Conservation (phyloP, 2,113 vertebrate genomes). For the Sander vitreus region DNA sequence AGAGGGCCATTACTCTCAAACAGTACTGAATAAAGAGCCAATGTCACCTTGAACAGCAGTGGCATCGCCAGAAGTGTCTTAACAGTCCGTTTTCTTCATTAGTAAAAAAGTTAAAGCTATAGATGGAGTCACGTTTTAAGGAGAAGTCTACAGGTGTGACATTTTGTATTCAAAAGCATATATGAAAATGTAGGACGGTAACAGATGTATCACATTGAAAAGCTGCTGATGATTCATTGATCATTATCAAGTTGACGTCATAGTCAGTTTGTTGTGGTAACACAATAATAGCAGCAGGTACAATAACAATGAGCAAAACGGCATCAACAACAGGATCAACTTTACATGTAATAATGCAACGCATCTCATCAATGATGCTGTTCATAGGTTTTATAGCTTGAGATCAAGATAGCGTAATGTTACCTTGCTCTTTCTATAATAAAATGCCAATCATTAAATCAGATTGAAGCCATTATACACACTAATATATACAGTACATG, state of each 20-base stretch:
- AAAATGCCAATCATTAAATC: conserved; percentile 4
- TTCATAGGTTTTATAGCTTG: background rate
- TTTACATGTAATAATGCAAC: background rate
- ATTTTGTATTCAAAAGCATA: background rate
- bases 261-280: background rate
- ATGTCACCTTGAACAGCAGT: conserved; percentile 73
- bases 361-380: background rate
- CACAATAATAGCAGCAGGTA: background rate
- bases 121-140: conserved; percentile 19
- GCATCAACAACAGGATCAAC: background rate
- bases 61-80: conserved; percentile 16
- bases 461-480: conserved; percentile 2
- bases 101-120: background rate
- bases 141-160: background rate
- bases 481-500: background rate
- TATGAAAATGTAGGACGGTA: background rate
- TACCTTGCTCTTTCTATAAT: background rate
- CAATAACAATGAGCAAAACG: background rate
- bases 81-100: conserved; percentile 20
- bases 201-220: background rate
- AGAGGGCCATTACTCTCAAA: conserved; percentile 63
- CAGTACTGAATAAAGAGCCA: conserved; percentile 56
- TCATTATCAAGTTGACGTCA: background rate
- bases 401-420: background rate
- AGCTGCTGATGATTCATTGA: background rate